A percentile compares a stretch with the other conserved stretches of the same genome.
These are phyloP conservation scores for Lanistes nyassanus DNA, from an alignment of 1,140 invertebrate species.

Conservation along the genomic window DNA sequence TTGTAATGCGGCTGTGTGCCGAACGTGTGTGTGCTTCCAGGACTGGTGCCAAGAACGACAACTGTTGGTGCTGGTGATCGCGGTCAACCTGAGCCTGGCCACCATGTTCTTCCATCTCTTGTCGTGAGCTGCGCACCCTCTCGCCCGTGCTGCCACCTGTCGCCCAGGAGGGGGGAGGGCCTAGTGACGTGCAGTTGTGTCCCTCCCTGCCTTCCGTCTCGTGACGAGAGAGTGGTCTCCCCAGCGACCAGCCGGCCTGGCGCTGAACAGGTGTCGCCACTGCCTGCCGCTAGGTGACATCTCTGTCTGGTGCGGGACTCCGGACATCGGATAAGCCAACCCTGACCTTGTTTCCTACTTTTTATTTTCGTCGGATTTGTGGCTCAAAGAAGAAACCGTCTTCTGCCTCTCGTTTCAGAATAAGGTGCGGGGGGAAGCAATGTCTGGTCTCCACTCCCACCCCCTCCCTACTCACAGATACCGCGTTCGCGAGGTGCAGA, in stretches of 20 bases:
- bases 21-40: slow-evolving; percentile 72
- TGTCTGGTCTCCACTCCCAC: neutral
- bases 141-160: neutral
- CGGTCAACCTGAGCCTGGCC: slow-evolving; percentile 95
- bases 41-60: slow-evolving; percentile 98
- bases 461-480: neutral
- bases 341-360: neutral
- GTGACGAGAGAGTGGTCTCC: neutral
- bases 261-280: neutral
- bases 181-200: neutral
- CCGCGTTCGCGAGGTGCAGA: neutral
- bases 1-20: neutral
- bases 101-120: slow-evolving; percentile 95
- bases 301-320: slow-evolving; percentile 21
- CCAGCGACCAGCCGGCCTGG: neutral
- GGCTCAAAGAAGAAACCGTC: neutral
- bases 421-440: no score
- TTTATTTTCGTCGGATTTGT: neutral
- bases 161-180: slow-evolving; percentile 3
- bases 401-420: neutral
- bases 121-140: slow-evolving; percentile 43
- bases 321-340: neutral
- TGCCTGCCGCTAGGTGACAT: neutral
- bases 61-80: slow-evolving; percentile 92
- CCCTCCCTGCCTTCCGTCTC: neutral